Percentiles rank a stretch among this genome's conserved stretches.
These are phyloP conservation scores for Oxyscelio sp. DNA, from an alignment of 2,888 invertebrate species.

Conservation along the genomic window DNA sequence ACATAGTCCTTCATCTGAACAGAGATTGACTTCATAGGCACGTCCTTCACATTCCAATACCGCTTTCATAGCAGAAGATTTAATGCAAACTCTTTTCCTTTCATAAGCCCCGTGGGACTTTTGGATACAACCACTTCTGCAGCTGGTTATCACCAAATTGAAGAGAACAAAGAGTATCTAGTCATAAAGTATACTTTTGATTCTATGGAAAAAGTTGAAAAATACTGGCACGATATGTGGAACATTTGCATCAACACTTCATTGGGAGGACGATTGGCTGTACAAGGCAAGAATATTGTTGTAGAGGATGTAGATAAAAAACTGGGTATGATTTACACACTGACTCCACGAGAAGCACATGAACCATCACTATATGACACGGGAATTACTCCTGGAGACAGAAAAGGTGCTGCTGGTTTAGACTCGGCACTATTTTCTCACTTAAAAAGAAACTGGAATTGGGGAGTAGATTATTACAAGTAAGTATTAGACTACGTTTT, in stretches of 20 bases:
- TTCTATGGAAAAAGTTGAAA: conserved; percentile 89
- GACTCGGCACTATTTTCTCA: conserved; percentile 92
- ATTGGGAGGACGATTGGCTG: conserved; percentile 89
- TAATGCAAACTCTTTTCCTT: conserved; percentile 90
- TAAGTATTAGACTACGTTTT: too few species aligned
- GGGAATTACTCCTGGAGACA: conserved; percentile 92
- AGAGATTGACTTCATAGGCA: conserved; percentile 91
- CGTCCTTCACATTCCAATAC: conserved; percentile 61
- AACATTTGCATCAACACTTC: conserved; percentile 91
- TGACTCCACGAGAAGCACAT: conserved; percentile 88
- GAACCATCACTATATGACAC: conserved; percentile 89
- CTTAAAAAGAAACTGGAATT: conserved; percentile 91
- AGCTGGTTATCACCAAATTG: conserved; percentile 91
- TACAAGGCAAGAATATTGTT: conserved; percentile 88
- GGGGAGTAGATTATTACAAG: conserved; percentile 82
- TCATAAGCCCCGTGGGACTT: conserved; percentile 91
- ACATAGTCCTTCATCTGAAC: conserved; percentile 91
- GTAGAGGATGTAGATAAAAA: conserved; percentile 89
- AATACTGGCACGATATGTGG: conserved; percentile 92
- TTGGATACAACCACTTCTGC: conserved; percentile 92
- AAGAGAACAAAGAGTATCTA: conserved; percentile 90
- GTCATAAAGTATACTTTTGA: conserved; percentile 90
- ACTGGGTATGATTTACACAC: conserved; percentile 88
- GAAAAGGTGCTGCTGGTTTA: conserved; percentile 92
- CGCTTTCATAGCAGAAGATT: conserved; percentile 89